Percentiles rank a stretch among this genome's conserved stretches.
Evolutionary conservation across 2,888 invertebrate genomes (phyloP).

Genomic region (Timema podura): DNA sequence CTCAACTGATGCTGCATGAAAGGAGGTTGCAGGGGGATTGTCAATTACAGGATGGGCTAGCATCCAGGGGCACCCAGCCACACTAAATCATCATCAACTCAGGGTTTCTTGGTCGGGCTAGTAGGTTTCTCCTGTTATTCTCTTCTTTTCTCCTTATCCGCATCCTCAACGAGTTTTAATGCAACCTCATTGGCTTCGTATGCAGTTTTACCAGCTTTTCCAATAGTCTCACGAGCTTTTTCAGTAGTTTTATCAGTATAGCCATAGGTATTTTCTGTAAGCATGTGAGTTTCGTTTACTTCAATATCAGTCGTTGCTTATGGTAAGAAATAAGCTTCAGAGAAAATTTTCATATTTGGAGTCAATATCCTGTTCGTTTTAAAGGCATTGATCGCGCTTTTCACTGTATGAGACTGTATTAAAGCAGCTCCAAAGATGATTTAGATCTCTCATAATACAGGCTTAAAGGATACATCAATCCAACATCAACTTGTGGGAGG

Average conservation of each 20-base stretch:
- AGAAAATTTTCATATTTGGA: slow-evolving; percentile 19
- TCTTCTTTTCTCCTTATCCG: too few relatives aligned
- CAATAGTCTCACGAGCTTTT: too few relatives aligned
- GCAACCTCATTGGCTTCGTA: too few relatives aligned
- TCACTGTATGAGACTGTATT: slow-evolving; percentile 29
- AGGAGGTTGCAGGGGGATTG: too few relatives aligned
- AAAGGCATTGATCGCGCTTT: slow-evolving; percentile 30
- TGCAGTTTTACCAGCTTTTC: too few relatives aligned
- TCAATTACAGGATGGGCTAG: neutral
- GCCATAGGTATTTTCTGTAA: too few relatives aligned
- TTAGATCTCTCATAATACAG: slow-evolving; percentile 31
- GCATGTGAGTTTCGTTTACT: neutral
- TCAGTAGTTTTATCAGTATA: too few relatives aligned
- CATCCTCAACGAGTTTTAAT: too few relatives aligned
- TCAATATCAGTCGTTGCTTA: neutral
- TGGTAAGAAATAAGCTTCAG: neutral
- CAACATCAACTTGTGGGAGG: slow-evolving; percentile 32
- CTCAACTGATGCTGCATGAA: neutral
- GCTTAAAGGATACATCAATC: slow-evolving; percentile 16
- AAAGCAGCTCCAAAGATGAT: slow-evolving; percentile 31
- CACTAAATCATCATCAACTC: neutral
- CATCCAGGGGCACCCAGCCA: neutral
- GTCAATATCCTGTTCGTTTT: slow-evolving; percentile 32
- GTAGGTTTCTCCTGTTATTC: too few relatives aligned
- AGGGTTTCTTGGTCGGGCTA: neutral